Conservation (phyloP, 2,113 vertebrate species). For the Boulengeromyrus knoepffleri region DNA sequence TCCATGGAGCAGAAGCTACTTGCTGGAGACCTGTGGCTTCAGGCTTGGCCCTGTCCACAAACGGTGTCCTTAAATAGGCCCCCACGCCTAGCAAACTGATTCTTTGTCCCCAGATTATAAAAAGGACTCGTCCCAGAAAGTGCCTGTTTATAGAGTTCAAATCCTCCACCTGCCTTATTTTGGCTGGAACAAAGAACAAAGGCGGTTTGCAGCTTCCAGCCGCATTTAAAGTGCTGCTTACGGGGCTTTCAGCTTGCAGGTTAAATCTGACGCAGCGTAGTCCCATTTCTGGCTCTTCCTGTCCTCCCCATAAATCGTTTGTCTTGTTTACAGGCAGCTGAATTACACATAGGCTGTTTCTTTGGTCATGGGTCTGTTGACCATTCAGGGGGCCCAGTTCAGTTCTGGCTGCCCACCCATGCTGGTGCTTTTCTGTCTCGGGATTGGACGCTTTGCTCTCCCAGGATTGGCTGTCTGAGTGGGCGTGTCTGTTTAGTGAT, state of each 20-base stretch:
- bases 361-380: background rate
- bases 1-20: background rate
- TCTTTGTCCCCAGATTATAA: background rate
- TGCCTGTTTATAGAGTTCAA: background rate
- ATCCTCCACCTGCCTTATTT: background rate
- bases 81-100: background rate
- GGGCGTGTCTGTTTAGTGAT: background rate
- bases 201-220: background rate
- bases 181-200: background rate
- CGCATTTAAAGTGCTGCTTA: background rate
- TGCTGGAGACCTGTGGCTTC: background rate
- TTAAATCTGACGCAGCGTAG: background rate
- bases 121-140: background rate
- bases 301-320: too few relatives aligned
- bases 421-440: background rate
- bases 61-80: background rate
- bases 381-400: background rate
- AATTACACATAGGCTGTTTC: background rate
- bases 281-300: background rate
- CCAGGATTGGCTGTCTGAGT: too few relatives aligned
- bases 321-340: background rate
- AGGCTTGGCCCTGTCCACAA: conserved; percentile 1
- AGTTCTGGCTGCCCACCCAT: background rate
- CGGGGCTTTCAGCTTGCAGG: background rate
- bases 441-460: background rate